Percentiles rank a stretch among this genome's conserved stretches.
These are phyloP conservation scores for Psammodynastes pulverulentus DNA, from an alignment of 2,113 vertebrate genomes.

Conservation along the genomic window DNA sequence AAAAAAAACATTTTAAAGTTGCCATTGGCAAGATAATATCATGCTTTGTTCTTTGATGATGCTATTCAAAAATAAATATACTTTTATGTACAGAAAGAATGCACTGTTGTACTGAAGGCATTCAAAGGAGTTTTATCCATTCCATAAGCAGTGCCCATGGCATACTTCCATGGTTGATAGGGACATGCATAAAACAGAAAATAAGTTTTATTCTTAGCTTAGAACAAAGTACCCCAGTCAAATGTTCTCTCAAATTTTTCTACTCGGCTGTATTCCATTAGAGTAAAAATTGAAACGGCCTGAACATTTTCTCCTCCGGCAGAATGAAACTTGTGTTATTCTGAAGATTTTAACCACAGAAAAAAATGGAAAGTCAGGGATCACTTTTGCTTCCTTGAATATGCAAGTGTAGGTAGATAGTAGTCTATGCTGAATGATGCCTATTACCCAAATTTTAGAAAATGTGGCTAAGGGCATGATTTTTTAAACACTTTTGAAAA, in stretches of 20 bases:
- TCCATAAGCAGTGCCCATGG: neutral
- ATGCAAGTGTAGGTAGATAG: neutral
- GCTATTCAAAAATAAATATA: neutral
- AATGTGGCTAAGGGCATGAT: neutral
- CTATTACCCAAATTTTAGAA: neutral
- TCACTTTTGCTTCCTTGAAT: neutral
- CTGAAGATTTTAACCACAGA: neutral
- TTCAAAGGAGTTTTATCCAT: neutral
- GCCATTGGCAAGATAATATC: neutral
- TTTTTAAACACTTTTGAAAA: neutral
- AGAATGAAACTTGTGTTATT: neutral
- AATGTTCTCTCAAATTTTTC: neutral
- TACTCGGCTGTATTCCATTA: neutral
- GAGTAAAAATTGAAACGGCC: neutral
- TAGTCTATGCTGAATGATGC: neutral
- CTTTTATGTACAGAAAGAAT: neutral
- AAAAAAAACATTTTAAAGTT: neutral
- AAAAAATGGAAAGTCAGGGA: neutral
- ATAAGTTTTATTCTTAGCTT: neutral
- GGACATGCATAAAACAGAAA: neutral
- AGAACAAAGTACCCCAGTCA: neutral
- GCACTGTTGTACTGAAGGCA: neutral
- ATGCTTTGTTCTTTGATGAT: neutral
- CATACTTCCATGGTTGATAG: neutral
- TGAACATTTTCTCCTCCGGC: neutral